Conservation (phyloP, 1,140 invertebrate species). For the Apocrypta bakeri region DNA sequence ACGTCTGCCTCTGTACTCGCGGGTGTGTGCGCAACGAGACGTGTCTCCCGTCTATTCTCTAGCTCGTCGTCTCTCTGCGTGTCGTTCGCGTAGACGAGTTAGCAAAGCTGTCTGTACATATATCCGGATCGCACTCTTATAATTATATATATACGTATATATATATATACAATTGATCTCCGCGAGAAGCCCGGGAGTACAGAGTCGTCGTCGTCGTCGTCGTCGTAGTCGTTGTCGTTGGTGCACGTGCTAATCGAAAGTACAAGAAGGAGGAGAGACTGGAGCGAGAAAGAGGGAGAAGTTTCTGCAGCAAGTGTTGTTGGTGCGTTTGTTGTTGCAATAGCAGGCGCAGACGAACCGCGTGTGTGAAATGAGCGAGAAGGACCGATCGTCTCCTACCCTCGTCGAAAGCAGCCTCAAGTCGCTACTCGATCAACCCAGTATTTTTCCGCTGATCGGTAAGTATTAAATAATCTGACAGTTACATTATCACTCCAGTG, state of each 20-base stretch:
- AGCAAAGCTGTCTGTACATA: too few species aligned
- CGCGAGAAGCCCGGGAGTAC: neutral
- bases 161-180: too few species aligned
- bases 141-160: too few species aligned
- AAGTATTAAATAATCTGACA: slow-evolving; percentile 68
- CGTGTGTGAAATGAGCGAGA: slow-evolving; percentile 79
- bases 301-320: neutral
- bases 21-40: too few species aligned
- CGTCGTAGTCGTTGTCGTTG: neutral
- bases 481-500: neutral
- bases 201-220: neutral
- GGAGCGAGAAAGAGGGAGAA: neutral
- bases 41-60: neutral
- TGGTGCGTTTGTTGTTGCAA: slow-evolving; percentile 1
- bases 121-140: too few species aligned
- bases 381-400: slow-evolving; percentile 85
- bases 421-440: slow-evolving; percentile 83
- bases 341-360: neutral
- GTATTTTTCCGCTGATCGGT: slow-evolving; percentile 86
- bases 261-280: neutral
- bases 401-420: slow-evolving; percentile 86
- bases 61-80: too few species aligned
- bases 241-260: neutral
- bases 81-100: too few species aligned
- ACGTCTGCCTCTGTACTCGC: too few species aligned